Evolutionary conservation across 2,888 invertebrate species (phyloP), one percentile per base, ranked within the genome.

Genomic region (Oithona nana): DNA sequence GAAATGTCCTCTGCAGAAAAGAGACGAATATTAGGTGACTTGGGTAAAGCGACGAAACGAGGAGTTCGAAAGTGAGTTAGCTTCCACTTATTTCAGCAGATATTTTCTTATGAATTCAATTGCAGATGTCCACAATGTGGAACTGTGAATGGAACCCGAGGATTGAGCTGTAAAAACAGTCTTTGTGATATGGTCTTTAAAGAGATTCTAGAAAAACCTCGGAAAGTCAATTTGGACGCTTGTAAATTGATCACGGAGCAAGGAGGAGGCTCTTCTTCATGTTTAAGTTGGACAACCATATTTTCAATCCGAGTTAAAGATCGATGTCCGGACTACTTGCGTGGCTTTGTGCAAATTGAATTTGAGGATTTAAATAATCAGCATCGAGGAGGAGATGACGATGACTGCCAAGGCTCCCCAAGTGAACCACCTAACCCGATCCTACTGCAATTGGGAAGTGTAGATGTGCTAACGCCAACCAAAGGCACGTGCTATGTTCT

Each of bases 41-140:
- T 39, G 39, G 39, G 39, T 16, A 39, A 39, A 16, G 39, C 39
- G 16, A 39, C 39, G 6, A 6, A 16, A 11, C 6, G 39, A 39
- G 39, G 39, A 39, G 16, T 39, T 39, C 6, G 39, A 16, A 39
- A 16, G 39, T 39, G 16, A 39, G 39, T 16, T 39, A 6, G 39
- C 6, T 39, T 6, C 16, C 16, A 16, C 39, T 11, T 11, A 16
- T 39, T 11, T 16, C 39, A 39, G 8, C 16, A 39, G 39, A 6
- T 11, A 6, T 39, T 6, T 11, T 39, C 16, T 11, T 11, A 39
- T 39, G 39, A 39, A 11, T 16, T 86, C 0, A n/a, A n/a, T n/a
- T 77, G 82, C 66, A 83, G 82, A 69, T 88, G 86, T 69, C 79
- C 79, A 0, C 82, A 82, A 69, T 88, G 87, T 74, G 83, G 83